Base-by-base conservation (phyloP, 2,888 invertebrate species). In the Ormia ochracea region DNA sequence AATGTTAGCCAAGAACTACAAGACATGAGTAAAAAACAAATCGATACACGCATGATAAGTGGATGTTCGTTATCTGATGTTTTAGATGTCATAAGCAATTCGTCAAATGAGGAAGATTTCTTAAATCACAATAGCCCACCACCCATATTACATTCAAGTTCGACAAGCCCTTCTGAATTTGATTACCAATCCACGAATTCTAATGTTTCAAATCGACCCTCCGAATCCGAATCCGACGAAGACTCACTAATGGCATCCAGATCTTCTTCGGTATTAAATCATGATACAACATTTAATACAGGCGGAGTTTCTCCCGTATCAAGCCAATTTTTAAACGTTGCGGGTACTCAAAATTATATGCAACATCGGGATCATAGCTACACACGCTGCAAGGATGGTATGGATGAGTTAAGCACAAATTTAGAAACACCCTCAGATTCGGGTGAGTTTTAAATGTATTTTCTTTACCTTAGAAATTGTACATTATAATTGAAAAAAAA, bases 371-470 rank as follows among this genome's bases (percentile, higher is more conserved):
- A 92, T 91, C 95, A 91, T 91, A 94, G 92, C 90, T 95, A 96
- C 83, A 92, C 93, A 82, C 92, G 93, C 82, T 92, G 92, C 85
- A 91, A 91, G 83, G 90, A 90, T 82, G 85, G 82, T 72, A 91
- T 91, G 87, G 91, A 93, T 81, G 94, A 94, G 86, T 78, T 86
- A 36, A 92, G 92, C 84, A 92, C 95, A 63, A 95, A 95, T 83
- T 93, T 96, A 26, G 95, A 96, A 87, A 96, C 96, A 83, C 96
- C 96, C 70, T 96, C 96, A 45, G 96, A 96, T 92, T 96, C 96
- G 82, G 96, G 96, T 93, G 91, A 94, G 94, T 89, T 81, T 72
- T 68, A 78, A 65, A 75, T 79, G 36, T 65, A 31, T 36, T 52
- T 66, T 52, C 19, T 50, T 59, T 43, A 6, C 2, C 36, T n/a